These are phyloP conservation scores for Tachina grossa DNA, from an alignment of 2,888 invertebrate species.

Conservation along the genomic window DNA sequence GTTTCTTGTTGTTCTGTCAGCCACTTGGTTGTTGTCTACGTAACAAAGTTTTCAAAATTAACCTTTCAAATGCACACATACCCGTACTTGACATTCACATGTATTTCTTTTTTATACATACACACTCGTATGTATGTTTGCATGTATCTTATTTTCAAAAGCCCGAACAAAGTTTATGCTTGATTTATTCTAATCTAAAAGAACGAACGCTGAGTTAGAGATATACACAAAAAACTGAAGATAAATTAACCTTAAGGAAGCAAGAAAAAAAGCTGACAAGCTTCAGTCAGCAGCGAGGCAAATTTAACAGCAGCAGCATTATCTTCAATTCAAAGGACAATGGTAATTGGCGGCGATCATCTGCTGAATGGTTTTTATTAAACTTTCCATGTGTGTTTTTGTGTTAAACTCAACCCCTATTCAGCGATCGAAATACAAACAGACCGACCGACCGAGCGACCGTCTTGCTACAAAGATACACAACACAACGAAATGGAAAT, in stretches of 20 bases:
- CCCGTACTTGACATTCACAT: conserved; percentile 9
- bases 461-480: conserved; percentile 53
- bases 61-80: conserved; percentile 53
- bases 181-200: conserved; percentile 70
- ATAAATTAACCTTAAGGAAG: conserved; percentile 39
- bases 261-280: neutral
- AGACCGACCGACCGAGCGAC: conserved; percentile 48
- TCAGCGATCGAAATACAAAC: conserved; percentile 69
- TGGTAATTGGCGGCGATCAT: conserved; percentile 53
- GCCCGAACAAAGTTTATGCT: conserved; percentile 63
- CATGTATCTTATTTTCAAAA: conserved; percentile 15
- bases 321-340: conserved; percentile 23
- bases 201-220: conserved; percentile 39
- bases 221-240: neutral
- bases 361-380: conserved; percentile 43
- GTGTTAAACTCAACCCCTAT: conserved; percentile 60
- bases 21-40: conserved; percentile 46
- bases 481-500: neutral
- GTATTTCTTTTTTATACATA: neutral
- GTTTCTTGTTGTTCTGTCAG: conserved; percentile 60
- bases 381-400: neutral
- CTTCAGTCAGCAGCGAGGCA: conserved; percentile 13
- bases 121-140: neutral
- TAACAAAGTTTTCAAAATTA: conserved; percentile 31
- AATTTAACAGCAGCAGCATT: conserved; percentile 27